Conservation (phyloP, 2,113 vertebrate genomes). For the Climacteris rufus region DNA sequence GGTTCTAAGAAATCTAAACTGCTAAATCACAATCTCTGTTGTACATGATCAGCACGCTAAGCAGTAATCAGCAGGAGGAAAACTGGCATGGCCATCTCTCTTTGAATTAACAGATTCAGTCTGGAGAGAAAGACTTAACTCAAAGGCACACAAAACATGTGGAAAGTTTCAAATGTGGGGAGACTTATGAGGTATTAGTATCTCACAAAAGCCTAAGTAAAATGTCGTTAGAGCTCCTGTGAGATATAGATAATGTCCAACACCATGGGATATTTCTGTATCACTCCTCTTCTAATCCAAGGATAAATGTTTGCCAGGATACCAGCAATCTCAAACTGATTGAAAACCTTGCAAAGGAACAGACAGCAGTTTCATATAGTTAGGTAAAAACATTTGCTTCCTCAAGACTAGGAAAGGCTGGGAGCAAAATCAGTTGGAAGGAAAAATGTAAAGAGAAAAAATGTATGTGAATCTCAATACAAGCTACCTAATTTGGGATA, state of each 20-base stretch:
- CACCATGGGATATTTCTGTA: background rate
- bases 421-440: background rate
- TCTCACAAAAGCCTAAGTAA: background rate
- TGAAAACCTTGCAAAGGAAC: background rate
- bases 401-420: background rate
- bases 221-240: background rate
- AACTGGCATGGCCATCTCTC: background rate
- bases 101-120: background rate
- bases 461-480: background rate
- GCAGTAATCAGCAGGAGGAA: background rate
- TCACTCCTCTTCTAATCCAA: background rate
- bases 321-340: background rate
- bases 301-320: background rate
- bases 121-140: background rate
- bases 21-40: background rate
- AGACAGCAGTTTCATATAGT: background rate
- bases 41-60: fast-evolving
- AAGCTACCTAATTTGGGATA: background rate
- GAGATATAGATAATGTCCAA: background rate
- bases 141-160: background rate
- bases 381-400: background rate
- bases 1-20: background rate
- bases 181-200: background rate
- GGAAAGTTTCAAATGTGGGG: background rate
- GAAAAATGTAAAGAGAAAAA: background rate